phyloP scores from a whole-genome alignment of 2,797 vertebrate genomes.

The Pseudocheirus occidentalis region DNA sequence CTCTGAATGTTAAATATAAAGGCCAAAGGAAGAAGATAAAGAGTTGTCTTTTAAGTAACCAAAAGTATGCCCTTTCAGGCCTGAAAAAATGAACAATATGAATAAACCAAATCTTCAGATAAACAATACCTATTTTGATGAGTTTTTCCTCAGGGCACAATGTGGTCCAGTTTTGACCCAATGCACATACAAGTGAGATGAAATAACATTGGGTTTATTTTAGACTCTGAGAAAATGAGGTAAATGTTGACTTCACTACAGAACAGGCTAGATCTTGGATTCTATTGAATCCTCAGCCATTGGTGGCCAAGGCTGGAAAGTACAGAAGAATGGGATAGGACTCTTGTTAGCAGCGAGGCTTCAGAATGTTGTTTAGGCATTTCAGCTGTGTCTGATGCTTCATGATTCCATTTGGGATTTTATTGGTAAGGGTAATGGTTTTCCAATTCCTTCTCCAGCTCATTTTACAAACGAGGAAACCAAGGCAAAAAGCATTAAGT shows the following conservation, averaged over 20 bases:
- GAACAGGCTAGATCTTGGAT: not conserved
- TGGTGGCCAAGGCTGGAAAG: not conserved
- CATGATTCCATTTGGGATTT: not conserved
- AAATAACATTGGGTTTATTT: not conserved
- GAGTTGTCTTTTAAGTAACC: not conserved
- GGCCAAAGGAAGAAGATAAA: not conserved
- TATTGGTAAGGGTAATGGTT: not conserved
- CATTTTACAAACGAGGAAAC: not conserved
- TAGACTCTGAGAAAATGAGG: not conserved
- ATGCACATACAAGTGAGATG: not conserved
- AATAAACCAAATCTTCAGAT: not conserved
- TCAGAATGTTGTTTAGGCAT: not conserved
- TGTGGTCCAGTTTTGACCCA: not conserved
- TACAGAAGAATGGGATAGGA: not conserved
- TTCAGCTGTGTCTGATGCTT: not conserved
- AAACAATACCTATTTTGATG: no score
- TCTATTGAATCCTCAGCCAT: not conserved
- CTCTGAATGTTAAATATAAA: not conserved
- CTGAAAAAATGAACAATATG: fast-evolving
- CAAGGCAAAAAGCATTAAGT: not conserved
- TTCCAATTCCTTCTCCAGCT: not conserved
- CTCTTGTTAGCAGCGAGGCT: not conserved
- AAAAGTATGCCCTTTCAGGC: not conserved
- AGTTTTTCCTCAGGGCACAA: not conserved
- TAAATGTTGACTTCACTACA: fast-evolving